Percentiles rank a stretch among this genome's conserved stretches.
Conservation (phyloP, 2,113 vertebrate species). For the Pedetes capensis region DNA sequence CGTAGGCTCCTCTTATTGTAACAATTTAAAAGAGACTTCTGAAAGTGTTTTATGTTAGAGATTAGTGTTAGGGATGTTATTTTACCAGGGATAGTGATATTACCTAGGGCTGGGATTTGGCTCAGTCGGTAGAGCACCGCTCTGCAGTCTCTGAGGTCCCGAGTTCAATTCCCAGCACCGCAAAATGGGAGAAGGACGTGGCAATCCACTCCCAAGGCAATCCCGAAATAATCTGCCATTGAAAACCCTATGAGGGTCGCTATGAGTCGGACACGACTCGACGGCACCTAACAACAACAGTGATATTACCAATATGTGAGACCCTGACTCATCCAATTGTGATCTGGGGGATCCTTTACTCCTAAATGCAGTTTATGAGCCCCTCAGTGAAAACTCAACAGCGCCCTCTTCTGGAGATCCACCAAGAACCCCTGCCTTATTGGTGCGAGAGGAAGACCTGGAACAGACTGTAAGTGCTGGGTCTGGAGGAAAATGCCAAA, state of each 20-base stretch:
- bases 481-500: not conserved
- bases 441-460: not conserved
- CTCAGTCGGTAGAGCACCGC: no score
- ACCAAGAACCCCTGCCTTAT: not conserved
- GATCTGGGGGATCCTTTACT: not conserved
- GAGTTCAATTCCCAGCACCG: no score
- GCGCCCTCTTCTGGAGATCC: not conserved
- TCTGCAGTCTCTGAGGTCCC: no score
- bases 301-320: not conserved
- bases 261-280: no score
- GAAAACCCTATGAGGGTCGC: no score
- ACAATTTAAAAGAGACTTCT: constrained; percentile 35
- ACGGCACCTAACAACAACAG: no score
- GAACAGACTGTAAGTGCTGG: not conserved
- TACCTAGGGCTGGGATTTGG: no score
- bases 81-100: not conserved
- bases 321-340: not conserved
- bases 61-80: constrained; percentile 7
- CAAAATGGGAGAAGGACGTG: no score
- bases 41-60: constrained; percentile 15
- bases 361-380: not conserved
- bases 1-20: not conserved
- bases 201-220: no score
- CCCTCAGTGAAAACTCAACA: not conserved
- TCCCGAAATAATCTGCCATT: no score